Base-by-base conservation (phyloP, 2,888 invertebrate species). In the Caenorhabditis afra region DNA sequence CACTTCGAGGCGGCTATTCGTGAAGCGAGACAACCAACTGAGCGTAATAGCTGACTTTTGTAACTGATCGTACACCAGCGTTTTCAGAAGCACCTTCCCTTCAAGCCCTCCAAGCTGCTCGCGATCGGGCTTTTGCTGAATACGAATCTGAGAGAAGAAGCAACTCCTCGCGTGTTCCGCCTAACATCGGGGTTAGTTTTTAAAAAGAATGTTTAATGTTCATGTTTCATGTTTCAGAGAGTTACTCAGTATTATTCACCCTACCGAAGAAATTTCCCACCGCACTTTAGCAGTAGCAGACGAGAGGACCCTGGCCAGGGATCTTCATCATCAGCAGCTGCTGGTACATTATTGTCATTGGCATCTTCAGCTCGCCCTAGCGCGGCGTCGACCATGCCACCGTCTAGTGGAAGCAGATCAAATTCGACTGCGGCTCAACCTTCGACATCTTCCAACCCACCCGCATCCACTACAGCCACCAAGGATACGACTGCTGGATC, bases 401-500 rank as follows among this genome's bases (percentile, higher is more conserved):
- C 29, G 3, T 3, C 29, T 29, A 7, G 3, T 29, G 29, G 29
- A 29, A 29, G 7, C 29, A 29, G 29, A 7, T 29, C 29, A 29
- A 29, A n/a, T n/a, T n/a, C 29, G 41, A 37, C 1, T 29, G 5
- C 35, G 1, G 16, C 16, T 52, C 12, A 8, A 29, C 11, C 22
- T 16, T 47, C 55, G 8, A 23, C 62, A 12, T 18, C 39, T 49
- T 29, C 45, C 8, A 16, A 22, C 20, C 14, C 55, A 5, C 18
- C 20, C 8, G 10, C 16, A 7, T 35, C 64, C 1, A 10, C 62
- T 37, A 11, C 49, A 22, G 11, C 57, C 22, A n/a, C 49, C 14
- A 39, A 59, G 20, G 58, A 64, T 16, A 10, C 64, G 0, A 23
- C 77, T 1, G 41, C 65, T 20, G 29, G 22, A 20, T 50, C 64